Conservation (phyloP, 2,113 vertebrate species). For the Megalops atlanticus region DNA sequence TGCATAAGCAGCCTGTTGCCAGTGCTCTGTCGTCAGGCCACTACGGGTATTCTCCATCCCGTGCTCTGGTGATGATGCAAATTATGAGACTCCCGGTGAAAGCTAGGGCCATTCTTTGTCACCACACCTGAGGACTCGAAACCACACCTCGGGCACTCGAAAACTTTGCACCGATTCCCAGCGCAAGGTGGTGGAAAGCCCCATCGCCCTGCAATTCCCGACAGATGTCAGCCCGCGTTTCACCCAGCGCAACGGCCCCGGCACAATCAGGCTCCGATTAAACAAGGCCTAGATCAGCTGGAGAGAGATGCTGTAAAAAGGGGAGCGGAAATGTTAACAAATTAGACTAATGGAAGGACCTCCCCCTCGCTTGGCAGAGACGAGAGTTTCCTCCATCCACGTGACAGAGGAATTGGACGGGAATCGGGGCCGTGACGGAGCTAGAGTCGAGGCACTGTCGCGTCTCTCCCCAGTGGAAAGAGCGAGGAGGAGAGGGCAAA, state of each 20-base stretch:
- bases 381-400: conserved; percentile 9
- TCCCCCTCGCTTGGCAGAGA: conserved; percentile 23
- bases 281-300: conserved; percentile 13
- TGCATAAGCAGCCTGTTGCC: conserved; percentile 29
- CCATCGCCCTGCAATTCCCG: conserved; percentile 21
- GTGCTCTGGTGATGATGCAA: not conserved
- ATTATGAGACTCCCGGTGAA: not conserved
- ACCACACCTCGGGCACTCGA: not conserved
- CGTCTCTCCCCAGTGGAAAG: conserved; percentile 42
- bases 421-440: not conserved
- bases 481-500: conserved; percentile 52
- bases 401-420: conserved; percentile 28
- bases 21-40: conserved; percentile 15
- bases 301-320: conserved; percentile 30
- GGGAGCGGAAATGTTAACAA: conserved; percentile 35
- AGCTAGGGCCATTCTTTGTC: not conserved
- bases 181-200: not conserved
- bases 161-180: not conserved
- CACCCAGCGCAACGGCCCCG: conserved; percentile 5
- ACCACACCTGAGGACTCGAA: not conserved
- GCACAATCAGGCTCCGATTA: conserved; percentile 30
- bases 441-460: conserved; percentile 17
- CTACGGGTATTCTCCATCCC: not conserved
- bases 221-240: not conserved
- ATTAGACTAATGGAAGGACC: conserved; percentile 33